A percentile compares a stretch with the other conserved stretches of the same genome.
phyloP scores from a whole-genome alignment of 2,888 invertebrate genomes.

The Mimas tiliae region DNA sequence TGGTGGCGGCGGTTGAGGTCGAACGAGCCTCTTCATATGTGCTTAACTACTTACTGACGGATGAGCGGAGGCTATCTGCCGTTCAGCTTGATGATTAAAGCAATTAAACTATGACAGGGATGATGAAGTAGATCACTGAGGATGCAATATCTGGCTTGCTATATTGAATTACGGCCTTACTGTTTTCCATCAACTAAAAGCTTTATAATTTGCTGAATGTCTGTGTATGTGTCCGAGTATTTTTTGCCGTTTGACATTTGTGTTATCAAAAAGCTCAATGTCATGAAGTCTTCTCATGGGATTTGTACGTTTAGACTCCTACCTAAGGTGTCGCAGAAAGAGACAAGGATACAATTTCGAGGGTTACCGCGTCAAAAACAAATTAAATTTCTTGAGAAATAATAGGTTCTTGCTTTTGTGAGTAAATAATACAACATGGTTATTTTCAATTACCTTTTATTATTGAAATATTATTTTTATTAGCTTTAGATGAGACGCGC shows the following conservation, averaged over 20 bases:
- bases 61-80: constrained; percentile 53
- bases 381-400: too few species aligned
- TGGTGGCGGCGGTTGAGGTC: constrained; percentile 30
- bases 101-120: constrained; percentile 59
- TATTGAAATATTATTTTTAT: too few species aligned
- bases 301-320: too few species aligned
- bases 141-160: constrained; percentile 40
- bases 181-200: not conserved
- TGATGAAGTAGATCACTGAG: constrained; percentile 54
- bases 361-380: too few species aligned
- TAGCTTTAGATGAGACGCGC: too few species aligned
- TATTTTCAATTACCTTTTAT: too few species aligned
- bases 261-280: too few species aligned
- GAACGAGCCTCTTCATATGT: constrained; percentile 52
- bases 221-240: not conserved
- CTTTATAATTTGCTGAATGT: not conserved
- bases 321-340: too few species aligned
- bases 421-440: too few species aligned
- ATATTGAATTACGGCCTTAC: constrained; percentile 28
- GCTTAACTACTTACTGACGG: constrained; percentile 49
- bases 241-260: not conserved
- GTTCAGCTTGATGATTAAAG: constrained; percentile 53
- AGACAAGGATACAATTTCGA: too few species aligned
- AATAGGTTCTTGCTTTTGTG: too few species aligned
- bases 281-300: too few species aligned